phyloP scores from a whole-genome alignment of 2,888 invertebrate genomes.

The Ornithoptera alexandrae region DNA sequence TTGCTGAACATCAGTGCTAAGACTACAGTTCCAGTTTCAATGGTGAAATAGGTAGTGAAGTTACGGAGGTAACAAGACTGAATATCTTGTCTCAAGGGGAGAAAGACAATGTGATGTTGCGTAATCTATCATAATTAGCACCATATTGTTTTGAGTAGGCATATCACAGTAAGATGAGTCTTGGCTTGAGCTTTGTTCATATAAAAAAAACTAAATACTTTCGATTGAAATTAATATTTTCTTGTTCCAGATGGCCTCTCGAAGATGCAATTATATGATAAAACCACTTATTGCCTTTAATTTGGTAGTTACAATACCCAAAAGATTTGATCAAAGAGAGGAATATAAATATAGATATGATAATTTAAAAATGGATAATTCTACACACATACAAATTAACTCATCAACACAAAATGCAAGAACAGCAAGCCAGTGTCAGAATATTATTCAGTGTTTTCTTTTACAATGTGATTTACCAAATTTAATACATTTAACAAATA shows the following conservation, averaged over 20 bases:
- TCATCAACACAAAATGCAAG: constrained; percentile 60
- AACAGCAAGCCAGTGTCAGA: constrained; percentile 68
- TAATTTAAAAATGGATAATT: constrained; percentile 29
- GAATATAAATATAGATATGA: constrained; percentile 16
- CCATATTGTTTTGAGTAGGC: too few relatives aligned
- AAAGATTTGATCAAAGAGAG: constrained; percentile 49
- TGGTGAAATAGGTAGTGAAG: too few relatives aligned
- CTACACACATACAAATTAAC: constrained; percentile 45
- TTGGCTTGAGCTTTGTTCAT: too few relatives aligned
- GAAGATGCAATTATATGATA: constrained; percentile 51
- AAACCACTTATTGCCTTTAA: constrained; percentile 65
- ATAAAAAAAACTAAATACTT: too few relatives aligned
- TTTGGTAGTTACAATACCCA: constrained; percentile 61
- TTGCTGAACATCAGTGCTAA: too few relatives aligned
- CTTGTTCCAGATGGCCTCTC: constrained; percentile 60
- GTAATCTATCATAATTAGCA: too few relatives aligned
- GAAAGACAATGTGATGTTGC: too few relatives aligned
- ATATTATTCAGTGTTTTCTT: constrained; percentile 60
- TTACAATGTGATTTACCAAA: constrained; percentile 80
- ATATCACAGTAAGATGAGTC: too few relatives aligned
- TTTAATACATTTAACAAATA: constrained; percentile 74
- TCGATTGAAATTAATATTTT: constrained; percentile 5
- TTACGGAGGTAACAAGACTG: too few relatives aligned
- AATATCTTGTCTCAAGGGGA: too few relatives aligned
- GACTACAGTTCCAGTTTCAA: too few relatives aligned